Conservation (phyloP, 2,888 invertebrate species). For the Cybosia mesomella region DNA sequence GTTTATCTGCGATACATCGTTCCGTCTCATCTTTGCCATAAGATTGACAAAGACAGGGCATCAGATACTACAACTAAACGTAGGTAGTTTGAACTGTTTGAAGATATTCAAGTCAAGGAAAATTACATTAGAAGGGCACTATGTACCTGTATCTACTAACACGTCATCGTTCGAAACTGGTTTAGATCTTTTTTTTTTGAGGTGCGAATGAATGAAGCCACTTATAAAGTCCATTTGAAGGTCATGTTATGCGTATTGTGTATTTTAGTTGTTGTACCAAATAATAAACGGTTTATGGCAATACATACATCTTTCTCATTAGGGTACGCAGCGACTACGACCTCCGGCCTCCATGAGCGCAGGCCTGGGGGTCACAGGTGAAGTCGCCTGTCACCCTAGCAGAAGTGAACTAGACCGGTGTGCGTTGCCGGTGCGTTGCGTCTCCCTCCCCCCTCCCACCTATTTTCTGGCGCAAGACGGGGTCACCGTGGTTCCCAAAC, state of each 20-base stretch:
- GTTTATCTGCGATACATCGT: slow-evolving; percentile 37
- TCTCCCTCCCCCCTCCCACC: no score
- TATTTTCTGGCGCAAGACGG: no score
- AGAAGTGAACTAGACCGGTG: no score
- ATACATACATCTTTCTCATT: background rate
- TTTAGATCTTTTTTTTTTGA: slow-evolving; percentile 36
- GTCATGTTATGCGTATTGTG: slow-evolving; percentile 19
- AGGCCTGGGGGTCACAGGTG: no score
- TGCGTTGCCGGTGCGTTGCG: no score
- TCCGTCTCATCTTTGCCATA: slow-evolving; percentile 29
- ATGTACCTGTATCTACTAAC: slow-evolving; percentile 14
- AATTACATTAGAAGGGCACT: slow-evolving; percentile 40
- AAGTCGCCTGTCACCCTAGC: no score
- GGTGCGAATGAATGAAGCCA: slow-evolving; percentile 43
- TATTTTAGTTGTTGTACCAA: background rate
- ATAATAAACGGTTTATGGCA: background rate
- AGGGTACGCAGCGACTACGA: no score
- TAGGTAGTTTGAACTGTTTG: slow-evolving; percentile 28
- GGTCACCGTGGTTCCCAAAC: no score
- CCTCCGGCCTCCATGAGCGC: no score
- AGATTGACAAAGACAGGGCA: slow-evolving; percentile 35
- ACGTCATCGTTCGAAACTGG: slow-evolving; percentile 32
- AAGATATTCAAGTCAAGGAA: slow-evolving; percentile 50
- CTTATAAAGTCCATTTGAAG: slow-evolving; percentile 33
- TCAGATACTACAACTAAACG: slow-evolving; percentile 37